Base-by-base conservation (phyloP, 2,888 invertebrate species). In the Microplitis manilae region DNA sequence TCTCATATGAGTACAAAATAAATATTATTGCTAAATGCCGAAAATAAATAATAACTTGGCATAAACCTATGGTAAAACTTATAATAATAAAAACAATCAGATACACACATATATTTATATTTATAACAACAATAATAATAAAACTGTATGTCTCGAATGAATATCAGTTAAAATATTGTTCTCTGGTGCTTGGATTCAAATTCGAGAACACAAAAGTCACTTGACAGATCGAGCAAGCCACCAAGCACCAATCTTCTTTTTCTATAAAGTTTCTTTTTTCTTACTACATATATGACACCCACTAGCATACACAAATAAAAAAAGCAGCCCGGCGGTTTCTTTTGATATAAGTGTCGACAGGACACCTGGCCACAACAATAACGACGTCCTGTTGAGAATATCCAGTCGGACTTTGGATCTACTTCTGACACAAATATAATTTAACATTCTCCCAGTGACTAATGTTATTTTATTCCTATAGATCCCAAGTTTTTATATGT, bases 361-460 rank as follows among this genome's bases (percentile, higher is more conserved):
- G 86, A 86, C 87, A 87, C 87, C 87, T 87, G 87, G 86, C 64
- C 80, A 75, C 80, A 68, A 82, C 85, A 81, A 87, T 86, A 83
- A 84, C 80, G 82, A 78, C 83, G 75, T 81, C 80, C 73, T 81
- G 77, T 81, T 76, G 80, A 77, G 77, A 80, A 80, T 76, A 79
- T 75, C 72, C 78, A 73, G 75, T 79, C 76, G 74, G 75, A 75
- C 74, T 70, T 17, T 68, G 76, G 67, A 78, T 78, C 69, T 68
- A 73, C 38, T 73, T 73, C 74, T 71, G 74, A 67, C 67, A 20
- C 62, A 8, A 20, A 62, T 6, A 62, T 20, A 62, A 62, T 62
- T 62, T 62, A 62, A 62, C 50, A 50, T 50, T 15, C 62, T 62
- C 62, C 9, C 38, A 64, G 69, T 74, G 71, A 67, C 60, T 73